Conservation (phyloP, 2,113 vertebrate species). For the Sorex fumeus region DNA sequence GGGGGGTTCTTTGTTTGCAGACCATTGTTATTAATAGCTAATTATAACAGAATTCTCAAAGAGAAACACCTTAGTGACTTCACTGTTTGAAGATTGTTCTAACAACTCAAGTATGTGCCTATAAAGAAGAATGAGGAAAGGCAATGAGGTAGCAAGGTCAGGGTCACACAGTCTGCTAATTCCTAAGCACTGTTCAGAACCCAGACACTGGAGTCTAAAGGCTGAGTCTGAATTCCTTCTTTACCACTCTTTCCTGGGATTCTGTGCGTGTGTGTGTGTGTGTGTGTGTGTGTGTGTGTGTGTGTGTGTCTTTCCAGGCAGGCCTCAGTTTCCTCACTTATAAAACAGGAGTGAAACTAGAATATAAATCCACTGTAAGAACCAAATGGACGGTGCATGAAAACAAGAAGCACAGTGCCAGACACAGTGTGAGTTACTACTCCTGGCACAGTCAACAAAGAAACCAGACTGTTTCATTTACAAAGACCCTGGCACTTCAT, state of each 20-base stretch:
- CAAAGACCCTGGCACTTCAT: background rate
- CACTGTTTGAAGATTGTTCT: constrained; percentile 24
- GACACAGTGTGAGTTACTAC: background rate
- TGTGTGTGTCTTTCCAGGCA: background rate
- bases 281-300: too few species aligned
- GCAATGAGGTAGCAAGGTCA: background rate
- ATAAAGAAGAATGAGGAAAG: background rate
- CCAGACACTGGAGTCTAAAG: background rate
- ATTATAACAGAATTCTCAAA: constrained; percentile 13
- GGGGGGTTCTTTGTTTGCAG: constrained; percentile 3
- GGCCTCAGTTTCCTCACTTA: constrained; percentile 12
- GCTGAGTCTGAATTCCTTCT: background rate
- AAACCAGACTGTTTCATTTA: background rate
- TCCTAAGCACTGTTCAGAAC: background rate
- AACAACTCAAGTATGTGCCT: background rate
- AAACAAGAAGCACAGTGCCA: background rate
- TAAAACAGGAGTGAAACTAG: constrained; percentile 28
- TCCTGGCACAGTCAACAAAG: background rate
- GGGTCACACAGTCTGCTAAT: background rate
- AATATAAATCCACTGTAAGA: background rate
- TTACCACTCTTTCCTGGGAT: background rate
- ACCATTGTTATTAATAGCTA: background rate
- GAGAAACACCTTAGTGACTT: constrained; percentile 1
- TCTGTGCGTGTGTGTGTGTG: background rate
- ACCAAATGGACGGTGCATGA: background rate